Conservation (phyloP, 2,888 invertebrate species). For the Nycteola revayana region DNA sequence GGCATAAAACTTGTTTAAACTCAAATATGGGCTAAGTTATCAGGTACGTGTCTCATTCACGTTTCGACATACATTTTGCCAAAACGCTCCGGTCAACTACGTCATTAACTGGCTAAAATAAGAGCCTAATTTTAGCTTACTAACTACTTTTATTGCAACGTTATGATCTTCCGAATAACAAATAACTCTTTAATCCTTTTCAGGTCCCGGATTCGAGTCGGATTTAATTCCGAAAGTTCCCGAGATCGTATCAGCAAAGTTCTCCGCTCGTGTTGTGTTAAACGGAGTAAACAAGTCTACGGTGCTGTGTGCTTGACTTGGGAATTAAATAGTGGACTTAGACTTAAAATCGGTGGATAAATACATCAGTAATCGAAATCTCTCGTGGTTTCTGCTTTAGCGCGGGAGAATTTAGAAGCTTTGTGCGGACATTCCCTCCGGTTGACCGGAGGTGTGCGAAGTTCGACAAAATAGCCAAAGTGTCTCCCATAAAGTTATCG, state of each 20-base stretch:
- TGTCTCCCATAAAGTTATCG: conserved; percentile 81
- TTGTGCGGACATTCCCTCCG: conserved; percentile 48
- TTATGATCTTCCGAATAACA: conserved; percentile 23
- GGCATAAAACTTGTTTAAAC: too few relatives aligned
- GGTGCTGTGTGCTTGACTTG: conserved; percentile 26
- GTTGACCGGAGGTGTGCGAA: conserved; percentile 53
- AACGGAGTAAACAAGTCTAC: too few relatives aligned
- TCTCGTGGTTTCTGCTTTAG: conserved; percentile 13
- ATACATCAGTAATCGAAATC: too few relatives aligned
- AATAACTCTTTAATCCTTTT: conserved; percentile 51
- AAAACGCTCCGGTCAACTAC: conserved; percentile 38
- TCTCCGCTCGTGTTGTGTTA: conserved; percentile 10
- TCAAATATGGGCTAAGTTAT: too few relatives aligned
- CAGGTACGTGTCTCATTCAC: too few relatives aligned
- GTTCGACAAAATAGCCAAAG: conserved; percentile 65
- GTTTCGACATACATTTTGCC: too few relatives aligned
- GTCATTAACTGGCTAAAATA: too few relatives aligned
- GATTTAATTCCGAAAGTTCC: conserved; percentile 44
- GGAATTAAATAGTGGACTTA: conserved; percentile 27
- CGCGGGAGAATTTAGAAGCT: conserved; percentile 15
- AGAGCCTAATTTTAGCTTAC: too few relatives aligned
- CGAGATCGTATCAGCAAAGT: conserved; percentile 39
- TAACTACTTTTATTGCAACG: too few relatives aligned
- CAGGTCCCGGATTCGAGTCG: conserved; percentile 46
- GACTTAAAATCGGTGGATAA: conserved; percentile 17